Base-by-base conservation (phyloP, 2,113 vertebrate species). In the Aythya baeri region DNA sequence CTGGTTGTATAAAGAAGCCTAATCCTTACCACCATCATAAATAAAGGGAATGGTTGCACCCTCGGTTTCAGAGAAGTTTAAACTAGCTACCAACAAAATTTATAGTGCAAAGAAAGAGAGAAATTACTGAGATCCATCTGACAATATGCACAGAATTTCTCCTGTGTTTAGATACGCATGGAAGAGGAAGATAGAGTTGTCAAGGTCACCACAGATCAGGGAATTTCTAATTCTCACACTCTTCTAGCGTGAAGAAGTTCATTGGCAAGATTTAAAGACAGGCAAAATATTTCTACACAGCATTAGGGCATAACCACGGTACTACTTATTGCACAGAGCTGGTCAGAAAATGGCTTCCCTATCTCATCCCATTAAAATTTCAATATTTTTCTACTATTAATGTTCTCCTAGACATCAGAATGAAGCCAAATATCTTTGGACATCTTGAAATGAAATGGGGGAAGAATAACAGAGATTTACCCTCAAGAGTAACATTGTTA, bases 11-110 rank as follows among this genome's bases (percentile, higher is more conserved):
- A 68, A 77, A 59, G 66, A 43, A 65, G 44, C 14, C 55, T 79
- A 70, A 74, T 70, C 85, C 81, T 75, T 80, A 41, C 77, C 68
- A 27, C 16, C 20, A 79, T n/a, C 44, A 50, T 25, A 91, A 81
- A 85, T 70, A 86, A 59, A 58, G 44, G 44, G 77, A 59, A 13
- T 1, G 7, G n/a, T 29, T 70, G 54, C 59, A 85, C 65, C 14
- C 41, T 62, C 11, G 4, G 57, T 31, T 89, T 38, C 2, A 0
- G 43, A 61, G 25, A 34, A 36, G 29, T 70, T 79, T 62, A 72
- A 76, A 52, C 50, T 36, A 67, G 36, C 22, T 49, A 70, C 36
- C 61, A 38, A 6, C 36, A 70, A 66, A 70, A 67, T 11, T 72
- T 71, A 50, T 13, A 17, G 26, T 5, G 17, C 27, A 74, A 79